Percentiles rank a stretch among this genome's conserved stretches.
phyloP scores from a whole-genome alignment of 1,140 invertebrate species.

The Ctenoplectra terminalis region DNA sequence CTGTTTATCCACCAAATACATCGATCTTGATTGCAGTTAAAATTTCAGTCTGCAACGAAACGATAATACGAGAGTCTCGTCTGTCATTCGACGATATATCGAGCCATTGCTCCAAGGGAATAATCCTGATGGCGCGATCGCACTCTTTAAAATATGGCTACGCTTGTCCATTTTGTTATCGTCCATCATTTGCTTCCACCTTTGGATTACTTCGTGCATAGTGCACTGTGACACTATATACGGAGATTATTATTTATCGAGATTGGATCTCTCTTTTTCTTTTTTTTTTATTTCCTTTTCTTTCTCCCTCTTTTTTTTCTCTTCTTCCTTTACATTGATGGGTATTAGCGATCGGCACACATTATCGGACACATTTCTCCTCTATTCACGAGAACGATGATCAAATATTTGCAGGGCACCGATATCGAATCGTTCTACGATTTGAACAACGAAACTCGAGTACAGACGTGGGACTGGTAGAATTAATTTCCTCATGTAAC shows the following conservation, averaged over 20 bases:
- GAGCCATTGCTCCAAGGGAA: background rate
- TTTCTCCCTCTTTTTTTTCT: background rate
- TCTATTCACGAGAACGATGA: background rate
- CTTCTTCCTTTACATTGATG: background rate
- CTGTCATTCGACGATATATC: conserved; percentile 2
- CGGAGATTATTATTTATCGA: background rate
- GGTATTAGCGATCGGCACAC: background rate
- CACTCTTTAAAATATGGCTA: conserved; percentile 1
- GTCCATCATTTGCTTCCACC: background rate
- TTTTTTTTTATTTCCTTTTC: no score
- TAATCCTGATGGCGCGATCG: background rate
- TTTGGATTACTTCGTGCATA: background rate
- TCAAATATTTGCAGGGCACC: conserved; percentile 19
- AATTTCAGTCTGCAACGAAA: conserved; percentile 8
- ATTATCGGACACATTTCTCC: background rate
- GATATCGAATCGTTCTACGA: background rate
- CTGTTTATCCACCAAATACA: conserved; percentile 24
- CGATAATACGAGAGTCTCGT: conserved; percentile 1
- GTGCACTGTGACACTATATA: background rate
- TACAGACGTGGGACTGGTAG: no score
- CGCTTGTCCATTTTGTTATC: background rate
- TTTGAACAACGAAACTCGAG: background rate
- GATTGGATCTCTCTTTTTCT: no score
- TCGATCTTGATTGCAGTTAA: conserved; percentile 28
- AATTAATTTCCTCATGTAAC: background rate